phyloP scores from a whole-genome alignment of 2,113 vertebrate genomes.

The Protobothrops mucrosquamatus region DNA sequence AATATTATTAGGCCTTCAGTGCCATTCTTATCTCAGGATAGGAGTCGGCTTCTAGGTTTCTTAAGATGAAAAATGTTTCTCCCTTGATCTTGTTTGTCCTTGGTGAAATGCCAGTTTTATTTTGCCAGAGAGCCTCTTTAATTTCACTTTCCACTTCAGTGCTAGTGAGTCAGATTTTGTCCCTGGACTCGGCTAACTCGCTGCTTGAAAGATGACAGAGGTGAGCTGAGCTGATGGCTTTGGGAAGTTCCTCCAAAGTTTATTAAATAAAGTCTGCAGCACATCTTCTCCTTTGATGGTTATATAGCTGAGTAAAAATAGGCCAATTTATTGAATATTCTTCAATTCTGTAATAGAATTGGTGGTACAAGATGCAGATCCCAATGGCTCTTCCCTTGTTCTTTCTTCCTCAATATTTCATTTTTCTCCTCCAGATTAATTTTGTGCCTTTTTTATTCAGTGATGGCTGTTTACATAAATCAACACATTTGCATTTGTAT shows the following conservation, averaged over 20 bases:
- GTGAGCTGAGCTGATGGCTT: background rate
- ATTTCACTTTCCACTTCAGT: background rate
- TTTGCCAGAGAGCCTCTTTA: background rate
- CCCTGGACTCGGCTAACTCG: background rate
- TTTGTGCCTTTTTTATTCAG: background rate
- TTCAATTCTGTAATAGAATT: background rate
- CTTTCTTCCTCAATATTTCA: background rate
- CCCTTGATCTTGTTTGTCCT: background rate
- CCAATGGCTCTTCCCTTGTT: background rate
- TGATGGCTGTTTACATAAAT: background rate
- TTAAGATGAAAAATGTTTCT: no score
- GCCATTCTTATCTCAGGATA: background rate
- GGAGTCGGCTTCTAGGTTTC: background rate
- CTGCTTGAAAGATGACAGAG: background rate
- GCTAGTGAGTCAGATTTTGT: background rate
- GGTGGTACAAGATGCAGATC: background rate
- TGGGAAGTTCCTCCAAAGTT: background rate
- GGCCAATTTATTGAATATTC: background rate
- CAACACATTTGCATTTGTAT: background rate
- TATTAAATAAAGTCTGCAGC: background rate
- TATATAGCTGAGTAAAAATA: background rate
- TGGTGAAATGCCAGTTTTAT: background rate
- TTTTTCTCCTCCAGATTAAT: background rate
- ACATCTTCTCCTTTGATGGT: background rate
- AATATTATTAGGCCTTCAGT: background rate